Evolutionary conservation across 2,888 invertebrate genomes (phyloP).

Genomic region (Heliconius charithonia): DNA sequence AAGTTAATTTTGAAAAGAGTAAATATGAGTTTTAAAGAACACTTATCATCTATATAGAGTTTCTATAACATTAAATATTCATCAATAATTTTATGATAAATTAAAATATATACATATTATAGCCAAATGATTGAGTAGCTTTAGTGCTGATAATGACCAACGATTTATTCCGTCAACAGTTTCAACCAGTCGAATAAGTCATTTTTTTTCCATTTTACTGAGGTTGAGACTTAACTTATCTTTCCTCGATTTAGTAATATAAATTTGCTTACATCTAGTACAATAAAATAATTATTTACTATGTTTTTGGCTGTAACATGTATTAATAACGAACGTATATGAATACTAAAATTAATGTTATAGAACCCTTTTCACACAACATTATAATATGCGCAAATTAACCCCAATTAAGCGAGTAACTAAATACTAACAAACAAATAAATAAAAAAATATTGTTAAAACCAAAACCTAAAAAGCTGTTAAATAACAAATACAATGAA

Average conservation of each 20-base stretch:
- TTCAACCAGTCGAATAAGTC: too few relatives aligned
- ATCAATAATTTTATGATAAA: neutral
- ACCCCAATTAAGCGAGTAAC: slow-evolving; percentile 48
- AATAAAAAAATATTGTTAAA: slow-evolving; percentile 46
- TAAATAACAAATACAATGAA: slow-evolving; percentile 44
- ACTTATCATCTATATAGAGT: slow-evolving; percentile 10
- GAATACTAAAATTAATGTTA: slow-evolving; percentile 59
- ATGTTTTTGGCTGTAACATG: slow-evolving; percentile 15
- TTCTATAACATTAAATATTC: slow-evolving; percentile 5
- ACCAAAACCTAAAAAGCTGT: slow-evolving; percentile 51
- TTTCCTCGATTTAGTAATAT: too few relatives aligned
- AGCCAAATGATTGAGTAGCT: neutral
- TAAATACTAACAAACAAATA: slow-evolving; percentile 52
- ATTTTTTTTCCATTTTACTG: too few relatives aligned
- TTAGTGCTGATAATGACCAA: too few relatives aligned
- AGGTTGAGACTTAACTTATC: too few relatives aligned
- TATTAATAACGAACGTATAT: neutral
- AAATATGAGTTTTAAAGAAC: neutral
- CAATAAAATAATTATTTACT: neutral
- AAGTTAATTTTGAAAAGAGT: neutral
- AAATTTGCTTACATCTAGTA: too few relatives aligned
- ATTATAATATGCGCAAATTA: slow-evolving; percentile 49
- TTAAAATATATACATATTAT: neutral
- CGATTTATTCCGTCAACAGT: too few relatives aligned
- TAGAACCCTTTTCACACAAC: slow-evolving; percentile 65